These are phyloP conservation scores for Hydrolagus affinis DNA, from an alignment of 2,113 vertebrate genomes.

Conservation along the genomic window DNA sequence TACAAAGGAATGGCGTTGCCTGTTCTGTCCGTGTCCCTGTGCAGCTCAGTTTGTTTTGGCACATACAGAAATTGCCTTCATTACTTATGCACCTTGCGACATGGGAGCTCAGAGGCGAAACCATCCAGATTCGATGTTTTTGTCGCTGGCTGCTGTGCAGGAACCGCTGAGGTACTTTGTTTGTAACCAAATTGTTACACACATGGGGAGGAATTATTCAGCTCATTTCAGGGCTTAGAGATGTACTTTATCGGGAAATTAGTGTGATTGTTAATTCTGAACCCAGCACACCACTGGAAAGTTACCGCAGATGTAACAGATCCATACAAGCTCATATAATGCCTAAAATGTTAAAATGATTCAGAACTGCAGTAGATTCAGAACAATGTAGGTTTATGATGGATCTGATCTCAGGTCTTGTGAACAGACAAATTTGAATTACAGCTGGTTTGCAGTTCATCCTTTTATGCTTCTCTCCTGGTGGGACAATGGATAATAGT, in stretches of 20 bases:
- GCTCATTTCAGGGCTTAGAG: not conserved
- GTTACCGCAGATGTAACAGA: not conserved
- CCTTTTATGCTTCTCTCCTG: not conserved
- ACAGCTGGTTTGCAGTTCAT: not conserved
- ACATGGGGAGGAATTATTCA: not conserved
- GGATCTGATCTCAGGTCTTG: not conserved
- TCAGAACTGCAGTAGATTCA: not conserved
- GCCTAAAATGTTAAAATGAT: not conserved
- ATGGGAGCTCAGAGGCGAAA: slow-evolving; percentile 43
- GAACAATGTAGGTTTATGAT: not conserved
- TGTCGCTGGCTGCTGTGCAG: slow-evolving; percentile 57
- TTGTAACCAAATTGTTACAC: not conserved
- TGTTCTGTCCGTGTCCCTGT: slow-evolving; percentile 51
- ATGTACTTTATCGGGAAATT: not conserved
- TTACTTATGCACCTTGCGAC: slow-evolving; percentile 51
- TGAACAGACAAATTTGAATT: not conserved
- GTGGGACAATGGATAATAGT: not conserved
- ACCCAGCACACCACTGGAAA: too few species aligned
- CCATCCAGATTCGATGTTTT: slow-evolving; percentile 57
- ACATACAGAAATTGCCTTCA: slow-evolving; percentile 60
- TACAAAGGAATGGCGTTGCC: slow-evolving; percentile 70
- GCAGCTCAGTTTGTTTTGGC: slow-evolving; percentile 69
- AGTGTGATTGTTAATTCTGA: slow-evolving; percentile 2
- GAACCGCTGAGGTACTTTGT: slow-evolving; percentile 58
- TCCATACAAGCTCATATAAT: not conserved